Evolutionary conservation across 2,113 vertebrate genomes (phyloP), one percentile per base, ranked within the genome.

Genomic region (Istiophorus platypterus): DNA sequence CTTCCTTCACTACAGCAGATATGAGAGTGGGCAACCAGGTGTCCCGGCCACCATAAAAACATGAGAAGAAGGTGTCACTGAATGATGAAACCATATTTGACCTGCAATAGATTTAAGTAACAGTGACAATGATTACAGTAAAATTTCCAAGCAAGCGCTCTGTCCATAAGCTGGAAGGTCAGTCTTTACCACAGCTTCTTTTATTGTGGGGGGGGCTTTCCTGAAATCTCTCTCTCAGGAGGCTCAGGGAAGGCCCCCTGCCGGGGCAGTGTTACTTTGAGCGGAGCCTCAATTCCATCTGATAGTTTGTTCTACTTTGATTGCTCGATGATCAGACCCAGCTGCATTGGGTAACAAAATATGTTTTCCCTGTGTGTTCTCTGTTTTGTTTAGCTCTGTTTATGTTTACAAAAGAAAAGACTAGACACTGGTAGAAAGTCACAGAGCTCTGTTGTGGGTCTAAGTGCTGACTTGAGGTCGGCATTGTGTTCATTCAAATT

Each of bases 311-410:
- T 89, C 76, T 72, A 59, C 58, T 72, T 81, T 72, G 68, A 86
- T 89, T 84, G 88, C 63, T 54, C 27, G 0, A 56, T 77, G 84
- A 90, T 91, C 57, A 69, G 47, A 83, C 85, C 82, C 91, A 89
- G 88, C 88, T 91, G 87, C 85, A n/a, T 7, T 22, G 67, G 31
- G 72, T 78, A 83, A 84, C 80, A 54, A 56, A 91, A 87, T 87
- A 63, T 75, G 75, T 86, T 87, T 87, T 82, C 66, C 89, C 85
- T 87, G 78, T 80, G 86, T 89, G 85, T 86, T 89, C 82, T 67
- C 76, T 72, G 76, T 81, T 89, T 81, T 88, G 83, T 91, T 92
- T 90, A 65, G 80, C 74, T 86, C 58, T 86, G 88, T 87, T 91
- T 87, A 81, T 91, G 85, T 90, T 90, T 81, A 88, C 72, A 83